Evolutionary conservation across 2,797 vertebrate species (phyloP), one percentile per base, ranked within the genome.

Genomic region (Sitta carolinensis): DNA sequence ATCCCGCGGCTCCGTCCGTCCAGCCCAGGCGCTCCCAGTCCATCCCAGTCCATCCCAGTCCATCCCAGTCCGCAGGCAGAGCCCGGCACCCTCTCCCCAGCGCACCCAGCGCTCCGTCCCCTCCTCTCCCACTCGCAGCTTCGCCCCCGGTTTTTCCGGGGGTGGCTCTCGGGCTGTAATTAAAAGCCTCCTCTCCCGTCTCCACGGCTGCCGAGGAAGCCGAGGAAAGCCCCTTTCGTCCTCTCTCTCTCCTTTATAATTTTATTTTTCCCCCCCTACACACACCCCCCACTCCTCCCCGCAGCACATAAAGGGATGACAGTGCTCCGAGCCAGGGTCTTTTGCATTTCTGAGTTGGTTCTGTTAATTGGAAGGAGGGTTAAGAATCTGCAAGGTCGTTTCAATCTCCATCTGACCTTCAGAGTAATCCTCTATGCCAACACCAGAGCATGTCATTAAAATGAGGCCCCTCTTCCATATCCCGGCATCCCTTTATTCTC

Each of bases 361-460:
- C 96, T 97, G 95, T 97, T 98, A 97, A 97, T 97, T 97, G 97
- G 96, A 94, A 95, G 96, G 96, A 97, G 93, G 94, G 96, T 97
- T 97, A 92, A 90, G 96, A 97, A 97, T 97, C 97, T 95, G 94
- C 97, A 98, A 98, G 98, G 98, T 98, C 98, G 97, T 96, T 97
- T 97, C 80, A 80, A 77, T 97, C 97, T 97, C 92, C 92, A 81
- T 90, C 95, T 97, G 98, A 98, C 98, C 98, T 98, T 98, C 98
- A 98, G 97, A 96, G 88, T 98, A 98, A 98, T 98, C 98, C 97
- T 94, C 96, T 95, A 93, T 91, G 96, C 95, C 95, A 94, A 97
- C 80, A 91, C 95, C 91, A 66, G 95, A 90, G 97, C 95, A 90
- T 87, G 74, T 96, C 95, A 97, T 97, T 97, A 97, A 97, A 79